phyloP scores from a whole-genome alignment of 2,797 vertebrate genomes.

The Craterocephalus amniculus region DNA sequence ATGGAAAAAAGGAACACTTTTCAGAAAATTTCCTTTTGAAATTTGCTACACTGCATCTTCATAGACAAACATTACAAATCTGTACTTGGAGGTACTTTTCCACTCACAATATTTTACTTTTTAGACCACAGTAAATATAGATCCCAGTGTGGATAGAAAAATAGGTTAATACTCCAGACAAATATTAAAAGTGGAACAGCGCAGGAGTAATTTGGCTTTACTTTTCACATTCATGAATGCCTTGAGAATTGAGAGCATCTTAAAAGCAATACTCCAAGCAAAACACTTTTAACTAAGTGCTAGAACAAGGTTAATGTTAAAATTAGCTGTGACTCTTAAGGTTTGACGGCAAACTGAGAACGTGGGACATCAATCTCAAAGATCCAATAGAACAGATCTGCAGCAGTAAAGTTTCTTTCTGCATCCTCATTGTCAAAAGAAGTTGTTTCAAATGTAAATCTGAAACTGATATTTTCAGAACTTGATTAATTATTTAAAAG shows the following conservation, averaged over 20 bases:
- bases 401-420: not conserved
- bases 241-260: conserved; percentile 22
- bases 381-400: not conserved
- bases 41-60: conserved; percentile 6
- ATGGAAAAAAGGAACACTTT: conserved; percentile 26
- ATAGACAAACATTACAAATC: not conserved
- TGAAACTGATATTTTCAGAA: not conserved
- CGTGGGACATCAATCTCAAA: not conserved
- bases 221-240: not conserved
- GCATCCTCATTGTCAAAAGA: not conserved
- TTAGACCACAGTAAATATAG: conserved; percentile 7
- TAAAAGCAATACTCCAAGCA: conserved; percentile 13
- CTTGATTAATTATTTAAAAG: not conserved
- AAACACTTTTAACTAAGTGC: conserved; percentile 27
- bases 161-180: conserved; percentile 8
- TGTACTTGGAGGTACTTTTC: conserved; percentile 2
- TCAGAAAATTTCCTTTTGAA: conserved; percentile 10
- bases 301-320: conserved; percentile 19
- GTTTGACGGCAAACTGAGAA: conserved; percentile 5
- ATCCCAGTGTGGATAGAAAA: conserved; percentile 15
- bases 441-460: not conserved
- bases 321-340: conserved; percentile 2
- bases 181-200: conserved; percentile 10
- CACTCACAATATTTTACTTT: conserved; percentile 15
- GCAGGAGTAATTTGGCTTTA: not conserved